Evolutionary conservation across 2,888 invertebrate species (phyloP), one percentile per base, ranked within the genome.

Genomic region (Protodeltote pygarga): DNA sequence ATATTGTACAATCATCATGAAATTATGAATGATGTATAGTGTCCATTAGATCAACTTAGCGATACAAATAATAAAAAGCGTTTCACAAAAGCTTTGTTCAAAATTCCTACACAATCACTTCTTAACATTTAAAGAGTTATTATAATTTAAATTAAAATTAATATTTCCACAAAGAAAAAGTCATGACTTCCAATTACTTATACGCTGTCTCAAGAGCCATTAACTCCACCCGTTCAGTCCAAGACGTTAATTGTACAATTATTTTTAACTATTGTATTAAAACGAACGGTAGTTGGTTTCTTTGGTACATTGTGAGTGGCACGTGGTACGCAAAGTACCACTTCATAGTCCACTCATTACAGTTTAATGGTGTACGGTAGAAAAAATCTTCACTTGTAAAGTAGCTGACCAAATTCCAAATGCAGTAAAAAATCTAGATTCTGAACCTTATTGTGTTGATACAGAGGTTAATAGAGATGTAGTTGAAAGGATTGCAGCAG

Each of bases 281-380:
- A 77, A 79, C 75, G 80, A 85, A 87, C 90, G 89, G 90, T 91
- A 91, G 91, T 91, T 89, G 73, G 79, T 82, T 83, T 81, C 84
- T 81, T 87, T 86, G 80, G 84, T 63, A 65, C 70, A 64, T 73
- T 72, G 73, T 77, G 79, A 87, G 84, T 81, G 87, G 91, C 91
- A 90, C 91, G 90, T 90, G 90, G 87, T 88, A 71, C 75, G 82
- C 83, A 85, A 85, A 87, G 82, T 79, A 83, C 81, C 85, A 84
- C 89, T 89, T 83, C 83, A 85, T 83, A 78, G 81, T 75, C 86
- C 87, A 89, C 90, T 92, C 90, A 92, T 92, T 91, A 91, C 85
- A 72, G 75, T 86, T 89, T 90, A 92, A 92, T 90, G 89, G 88
- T 87, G 84, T 88, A 81, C 77, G 74, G 76, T 82, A 78, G 78